Conservation (phyloP, 2,888 invertebrate genomes). For the Eurytoma californica region DNA sequence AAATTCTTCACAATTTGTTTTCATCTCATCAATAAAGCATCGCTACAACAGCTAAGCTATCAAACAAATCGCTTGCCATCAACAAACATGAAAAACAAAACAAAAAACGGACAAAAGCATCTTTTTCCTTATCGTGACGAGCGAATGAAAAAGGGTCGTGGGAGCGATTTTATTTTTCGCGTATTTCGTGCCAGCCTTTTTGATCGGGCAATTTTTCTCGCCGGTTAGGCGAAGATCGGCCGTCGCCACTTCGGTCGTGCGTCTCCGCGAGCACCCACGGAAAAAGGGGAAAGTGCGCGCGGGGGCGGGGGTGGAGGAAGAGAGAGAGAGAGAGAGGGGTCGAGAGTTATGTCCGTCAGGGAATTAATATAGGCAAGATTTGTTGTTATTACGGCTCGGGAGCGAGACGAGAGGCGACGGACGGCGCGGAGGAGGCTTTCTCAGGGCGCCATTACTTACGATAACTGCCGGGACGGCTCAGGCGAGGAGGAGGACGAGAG, state of each 20-base stretch:
- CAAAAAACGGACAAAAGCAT: too few relatives aligned
- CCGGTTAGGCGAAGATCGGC: background rate
- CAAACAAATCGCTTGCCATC: too few relatives aligned
- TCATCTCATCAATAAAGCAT: too few relatives aligned
- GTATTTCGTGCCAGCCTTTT: constrained; percentile 67
- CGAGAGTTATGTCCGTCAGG: constrained; percentile 73
- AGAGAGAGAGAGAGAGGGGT: constrained; percentile 35
- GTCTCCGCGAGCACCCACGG: background rate
- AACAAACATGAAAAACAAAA: too few relatives aligned
- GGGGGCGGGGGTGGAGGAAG: background rate
- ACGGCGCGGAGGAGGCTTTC: constrained; percentile 67
- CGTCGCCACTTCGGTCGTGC: background rate
- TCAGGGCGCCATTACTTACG: constrained; percentile 74
- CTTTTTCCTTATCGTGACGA: background rate
- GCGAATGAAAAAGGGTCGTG: background rate
- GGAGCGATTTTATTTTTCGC: constrained; percentile 11
- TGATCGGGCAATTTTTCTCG: constrained; percentile 71
- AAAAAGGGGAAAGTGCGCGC: background rate
- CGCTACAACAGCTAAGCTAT: too few relatives aligned
- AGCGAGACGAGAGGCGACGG: constrained; percentile 56
- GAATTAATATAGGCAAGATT: constrained; percentile 74
- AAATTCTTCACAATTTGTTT: too few relatives aligned
- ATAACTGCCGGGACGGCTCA: constrained; percentile 69
- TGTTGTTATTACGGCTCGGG: constrained; percentile 71
- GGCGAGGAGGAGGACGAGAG: constrained; percentile 66